phyloP scores from a whole-genome alignment of 2,797 vertebrate species.

The Diceros bicornis region DNA sequence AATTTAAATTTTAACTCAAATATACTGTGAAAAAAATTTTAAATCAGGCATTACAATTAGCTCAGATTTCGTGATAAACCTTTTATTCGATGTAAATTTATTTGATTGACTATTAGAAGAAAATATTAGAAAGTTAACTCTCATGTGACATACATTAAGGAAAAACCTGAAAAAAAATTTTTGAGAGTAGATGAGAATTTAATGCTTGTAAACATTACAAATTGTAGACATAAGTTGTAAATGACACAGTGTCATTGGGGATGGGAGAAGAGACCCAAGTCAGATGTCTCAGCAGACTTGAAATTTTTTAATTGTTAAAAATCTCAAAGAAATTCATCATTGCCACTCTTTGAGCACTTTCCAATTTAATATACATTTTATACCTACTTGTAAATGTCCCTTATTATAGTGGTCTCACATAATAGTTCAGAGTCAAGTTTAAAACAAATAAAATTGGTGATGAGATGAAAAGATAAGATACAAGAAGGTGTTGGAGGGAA shows the following conservation, averaged over 20 bases:
- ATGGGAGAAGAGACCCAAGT: not conserved
- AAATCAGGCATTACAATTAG: conserved; percentile 17
- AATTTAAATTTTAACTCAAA: conserved; percentile 61
- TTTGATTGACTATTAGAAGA: conserved; percentile 42
- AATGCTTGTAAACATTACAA: not conserved
- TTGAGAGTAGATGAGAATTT: not conserved
- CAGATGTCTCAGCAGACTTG: not conserved
- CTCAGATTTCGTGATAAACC: conserved; percentile 33
- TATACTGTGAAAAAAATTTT: not conserved
- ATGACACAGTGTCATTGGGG: not conserved
- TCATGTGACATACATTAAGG: not conserved
- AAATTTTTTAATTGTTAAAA: conserved; percentile 37
- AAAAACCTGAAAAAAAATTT: not conserved
- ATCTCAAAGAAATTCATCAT: conserved; percentile 1
- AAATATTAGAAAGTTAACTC: conserved; percentile 52
- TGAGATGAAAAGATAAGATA: not conserved
- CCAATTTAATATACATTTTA: not conserved
- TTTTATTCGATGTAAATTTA: not conserved
- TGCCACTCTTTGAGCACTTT: conserved; percentile 10
- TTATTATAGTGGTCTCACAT: not conserved
- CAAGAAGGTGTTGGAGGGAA: not conserved
- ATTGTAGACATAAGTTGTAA: not conserved
- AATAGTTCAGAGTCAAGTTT: conserved; percentile 17
- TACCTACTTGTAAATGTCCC: not conserved
- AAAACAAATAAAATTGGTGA: not conserved